phyloP scores from a whole-genome alignment of 2,888 invertebrate species.

The Andrena hattorfiana region DNA sequence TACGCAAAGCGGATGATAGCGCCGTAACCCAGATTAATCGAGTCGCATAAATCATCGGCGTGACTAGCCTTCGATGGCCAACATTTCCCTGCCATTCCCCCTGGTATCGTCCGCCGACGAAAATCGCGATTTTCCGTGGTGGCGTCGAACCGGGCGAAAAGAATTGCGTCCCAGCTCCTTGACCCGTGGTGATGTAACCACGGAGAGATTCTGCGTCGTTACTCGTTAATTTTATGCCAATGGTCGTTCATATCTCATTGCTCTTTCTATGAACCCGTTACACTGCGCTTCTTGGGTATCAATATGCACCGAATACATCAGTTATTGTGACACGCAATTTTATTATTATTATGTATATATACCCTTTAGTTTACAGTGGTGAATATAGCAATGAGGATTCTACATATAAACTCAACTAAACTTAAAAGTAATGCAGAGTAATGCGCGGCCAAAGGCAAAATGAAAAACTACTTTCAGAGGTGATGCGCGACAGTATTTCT shows the following conservation, averaged over 20 bases:
- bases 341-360: no score
- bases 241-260: constrained; percentile 10
- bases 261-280: constrained; percentile 8
- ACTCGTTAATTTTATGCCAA: constrained; percentile 21
- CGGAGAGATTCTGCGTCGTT: not conserved
- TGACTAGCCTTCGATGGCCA: constrained; percentile 37
- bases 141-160: constrained; percentile 36
- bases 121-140: constrained; percentile 29
- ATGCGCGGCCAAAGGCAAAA: no score
- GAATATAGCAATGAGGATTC: no score
- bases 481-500: no score
- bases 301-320: no score
- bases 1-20: constrained; percentile 69
- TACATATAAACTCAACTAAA: no score
- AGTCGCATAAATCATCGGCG: constrained; percentile 59
- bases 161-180: constrained; percentile 45
- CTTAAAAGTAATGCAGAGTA: no score
- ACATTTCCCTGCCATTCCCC: constrained; percentile 50
- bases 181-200: constrained; percentile 33
- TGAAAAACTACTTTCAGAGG: no score
- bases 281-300: not conserved
- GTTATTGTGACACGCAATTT: no score
- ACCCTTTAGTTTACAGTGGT: no score
- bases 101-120: constrained; percentile 32
- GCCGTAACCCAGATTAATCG: constrained; percentile 75